Percentiles rank a stretch among this genome's conserved stretches.
These are phyloP conservation scores for Sarcophaga variegata DNA, from an alignment of 2,888 invertebrate genomes.

Conservation along the genomic window DNA sequence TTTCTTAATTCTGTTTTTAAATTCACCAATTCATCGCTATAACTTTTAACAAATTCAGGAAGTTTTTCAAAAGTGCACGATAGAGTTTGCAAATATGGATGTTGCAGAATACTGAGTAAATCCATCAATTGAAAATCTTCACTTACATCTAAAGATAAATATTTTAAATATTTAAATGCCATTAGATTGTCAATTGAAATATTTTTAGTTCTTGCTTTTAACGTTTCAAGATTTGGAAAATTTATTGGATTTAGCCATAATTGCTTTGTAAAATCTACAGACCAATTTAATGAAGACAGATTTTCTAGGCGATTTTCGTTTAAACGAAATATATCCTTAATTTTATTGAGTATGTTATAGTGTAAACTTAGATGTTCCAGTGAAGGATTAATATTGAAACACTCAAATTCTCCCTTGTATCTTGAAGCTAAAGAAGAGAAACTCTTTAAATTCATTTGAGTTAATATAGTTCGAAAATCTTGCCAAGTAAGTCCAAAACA, in stretches of 20 bases:
- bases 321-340: background rate
- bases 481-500: slow-evolving; percentile 17
- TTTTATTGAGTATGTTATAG: slow-evolving; percentile 1
- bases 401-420: background rate
- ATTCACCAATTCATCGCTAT: background rate
- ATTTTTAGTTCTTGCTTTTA: background rate
- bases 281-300: background rate
- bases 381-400: background rate
- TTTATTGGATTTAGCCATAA: background rate
- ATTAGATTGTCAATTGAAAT: background rate
- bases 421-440: background rate
- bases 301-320: background rate
- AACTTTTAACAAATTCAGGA: background rate
- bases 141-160: background rate
- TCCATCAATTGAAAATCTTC: background rate
- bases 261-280: background rate
- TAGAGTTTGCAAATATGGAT: background rate
- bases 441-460: background rate
- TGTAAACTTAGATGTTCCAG: slow-evolving; percentile 19
- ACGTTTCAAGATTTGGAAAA: slow-evolving; percentile 1
- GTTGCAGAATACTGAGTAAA: background rate
- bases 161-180: background rate
- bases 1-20: slow-evolving; percentile 1
- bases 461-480: slow-evolving; percentile 24
- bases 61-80: background rate